Evolutionary conservation across 2,113 vertebrate species (phyloP), one percentile per base, ranked within the genome.

Genomic region (Piaya cayana): DNA sequence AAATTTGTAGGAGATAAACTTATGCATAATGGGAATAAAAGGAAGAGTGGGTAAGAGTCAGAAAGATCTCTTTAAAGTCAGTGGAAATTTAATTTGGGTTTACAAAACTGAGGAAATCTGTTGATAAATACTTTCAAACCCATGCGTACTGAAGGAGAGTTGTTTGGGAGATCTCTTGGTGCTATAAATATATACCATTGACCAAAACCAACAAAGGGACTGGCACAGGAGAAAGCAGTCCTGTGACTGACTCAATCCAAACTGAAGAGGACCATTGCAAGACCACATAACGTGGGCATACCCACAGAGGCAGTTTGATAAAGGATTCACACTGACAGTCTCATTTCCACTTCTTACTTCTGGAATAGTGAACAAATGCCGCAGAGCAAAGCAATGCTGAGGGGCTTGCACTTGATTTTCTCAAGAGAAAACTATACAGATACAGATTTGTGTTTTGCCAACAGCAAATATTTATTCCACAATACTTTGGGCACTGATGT

Each of bases 271-370:
- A 15, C 42, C 16, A 8, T 1, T 56, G 52, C 0, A 3, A 88
- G 32, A 56, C 8, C 25, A 30, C 30, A 26, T 0, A 1, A 56
- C 3, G 65, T 43, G 69, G 34, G 52, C 70, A 50, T 60, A 50
- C 32, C 34, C 42, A 53, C 42, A 26, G 4, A 12, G 67, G 37
- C 1, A 62, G 22, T 75, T 36, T 65, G 58, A 59, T 59, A 85
- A 63, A 80, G 37, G 55, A 90, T 85, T 85, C 71, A 87, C 55
- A n/a, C 59, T 85, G 90, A 88, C 68, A 85, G 70, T 32, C n/a
- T 56, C 62, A 77, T 95, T 95, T 91, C 71, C 55, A 58, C 58
- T 82, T 50, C 93, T 90, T 88, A 36, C 77, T 92, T 94, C 87
- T 80, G 72, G 50, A 55, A 47, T 30, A 78, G 78, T 78, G 87